Evolutionary conservation across 2,888 invertebrate species (phyloP), one percentile per base, ranked within the genome.

Genomic region (Lypha dubia): DNA sequence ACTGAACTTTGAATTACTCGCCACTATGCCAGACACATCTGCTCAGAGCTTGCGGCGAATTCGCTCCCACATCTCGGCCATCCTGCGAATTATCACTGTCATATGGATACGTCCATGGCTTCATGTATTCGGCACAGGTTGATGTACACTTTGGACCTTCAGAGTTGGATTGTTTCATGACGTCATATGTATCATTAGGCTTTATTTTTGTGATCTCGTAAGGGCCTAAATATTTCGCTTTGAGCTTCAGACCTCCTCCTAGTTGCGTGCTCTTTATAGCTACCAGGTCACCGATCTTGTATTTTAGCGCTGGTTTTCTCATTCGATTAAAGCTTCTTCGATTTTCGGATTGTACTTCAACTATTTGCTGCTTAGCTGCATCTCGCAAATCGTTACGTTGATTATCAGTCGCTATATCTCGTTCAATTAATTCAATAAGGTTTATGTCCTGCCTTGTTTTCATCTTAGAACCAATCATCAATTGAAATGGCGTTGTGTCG

Each of bases 191-290:
- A 22, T 74, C 20, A 5, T 75, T 70, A 1, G 49, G 60, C 9
- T 75, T 83, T 13, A 76, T 41, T 17, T 70, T 62, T 0, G 38
- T 15, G 13, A 77, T 1, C n/a, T 67, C 15, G 20, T 84, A 71
- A n/a, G 79, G 79, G 5, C 75, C 76, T 15, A 32, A 32, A 32
- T 32, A 32, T 8, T 32, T 32, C 5, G 32, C 32, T 8, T 32
- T 32, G 5, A 32, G 8, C 17, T 84, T 79, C 0, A 71, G 75
- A 24, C 84, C 75, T 15, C 17, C 60, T n/a, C 79, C 63, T 8
- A 80, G 32, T 28, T 84, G 83, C 0, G 63, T 83, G 22, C 75
- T 38, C 15, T 83, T 83, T 3, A 80, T 73, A 9, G 76, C 73
- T 1, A 80, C 71, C 2, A 80, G 51, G 11, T 76, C 75, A 9